phyloP scores from a whole-genome alignment of 2,888 invertebrate genomes.

The Mythimna impura region DNA sequence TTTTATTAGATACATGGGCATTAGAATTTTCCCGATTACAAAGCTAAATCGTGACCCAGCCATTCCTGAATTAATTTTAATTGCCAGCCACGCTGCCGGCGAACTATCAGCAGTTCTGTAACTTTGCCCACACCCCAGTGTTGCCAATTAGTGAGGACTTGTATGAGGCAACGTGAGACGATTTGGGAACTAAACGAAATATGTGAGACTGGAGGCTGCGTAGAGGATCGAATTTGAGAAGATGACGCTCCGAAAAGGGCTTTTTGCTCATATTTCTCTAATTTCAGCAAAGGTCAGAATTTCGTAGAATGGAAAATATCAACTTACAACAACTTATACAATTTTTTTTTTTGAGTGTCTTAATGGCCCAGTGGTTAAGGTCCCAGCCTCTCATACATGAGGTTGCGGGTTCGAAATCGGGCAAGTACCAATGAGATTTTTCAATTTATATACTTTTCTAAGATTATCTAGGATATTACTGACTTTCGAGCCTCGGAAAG shows the following conservation, averaged over 20 bases:
- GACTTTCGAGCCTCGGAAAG: too few relatives aligned
- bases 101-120: constrained; percentile 47
- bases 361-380: too few relatives aligned
- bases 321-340: too few relatives aligned
- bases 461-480: too few relatives aligned
- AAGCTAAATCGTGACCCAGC: constrained; percentile 7
- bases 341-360: too few relatives aligned
- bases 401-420: too few relatives aligned
- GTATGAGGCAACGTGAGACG: constrained; percentile 37
- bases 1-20: neutral
- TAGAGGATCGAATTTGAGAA: neutral
- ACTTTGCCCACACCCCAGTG: constrained; percentile 8
- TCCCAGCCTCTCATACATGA: too few relatives aligned
- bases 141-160: constrained; percentile 47
- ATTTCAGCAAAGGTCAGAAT: too few relatives aligned
- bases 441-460: too few relatives aligned
- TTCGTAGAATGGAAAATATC: too few relatives aligned
- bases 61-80: constrained; percentile 37
- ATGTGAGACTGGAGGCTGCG: neutral
- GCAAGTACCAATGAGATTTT: too few relatives aligned
- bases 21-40: constrained; percentile 17
- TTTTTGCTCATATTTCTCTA: neutral
- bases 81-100: constrained; percentile 11
- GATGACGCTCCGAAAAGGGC: neutral
- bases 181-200: constrained; percentile 16